Conservation (phyloP, 2,888 invertebrate genomes). For the Patella depressa region DNA sequence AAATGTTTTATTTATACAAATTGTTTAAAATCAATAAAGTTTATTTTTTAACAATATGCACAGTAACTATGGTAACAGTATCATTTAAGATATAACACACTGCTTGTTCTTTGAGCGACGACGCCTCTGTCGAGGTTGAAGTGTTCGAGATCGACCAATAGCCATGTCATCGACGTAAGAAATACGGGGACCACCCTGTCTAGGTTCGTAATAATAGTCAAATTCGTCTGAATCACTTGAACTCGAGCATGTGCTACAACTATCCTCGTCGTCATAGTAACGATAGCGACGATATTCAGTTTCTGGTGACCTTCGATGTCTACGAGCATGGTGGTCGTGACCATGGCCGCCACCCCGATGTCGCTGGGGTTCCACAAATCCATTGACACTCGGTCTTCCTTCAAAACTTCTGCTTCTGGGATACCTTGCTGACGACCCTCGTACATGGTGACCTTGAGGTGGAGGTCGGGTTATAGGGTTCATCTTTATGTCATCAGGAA, state of each 20-base stretch:
- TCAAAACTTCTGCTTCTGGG: conserved; percentile 64
- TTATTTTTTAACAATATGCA: no score
- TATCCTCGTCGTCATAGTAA: conserved; percentile 74
- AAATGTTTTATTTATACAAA: no score
- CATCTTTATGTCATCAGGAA: conserved; percentile 61
- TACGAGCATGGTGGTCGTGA: conserved; percentile 14
- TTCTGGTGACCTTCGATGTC: conserved; percentile 12
- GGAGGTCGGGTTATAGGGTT: conserved; percentile 66
- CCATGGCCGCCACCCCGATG: background rate
- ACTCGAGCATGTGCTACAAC: conserved; percentile 86
- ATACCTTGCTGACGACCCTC: conserved; percentile 36
- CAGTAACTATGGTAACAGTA: no score
- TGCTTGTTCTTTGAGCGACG: conserved; percentile 52
- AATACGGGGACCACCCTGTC: conserved; percentile 84
- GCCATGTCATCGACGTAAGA: conserved; percentile 90
- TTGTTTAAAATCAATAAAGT: no score
- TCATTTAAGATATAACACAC: conserved; percentile 52
- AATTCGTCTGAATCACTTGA: conserved; percentile 83
- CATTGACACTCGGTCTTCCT: conserved; percentile 47
- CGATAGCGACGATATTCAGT: conserved; percentile 23
- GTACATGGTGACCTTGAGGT: conserved; percentile 27
- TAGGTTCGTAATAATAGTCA: conserved; percentile 83
- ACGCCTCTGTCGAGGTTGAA: conserved; percentile 2
- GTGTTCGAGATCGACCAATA: conserved; percentile 33
- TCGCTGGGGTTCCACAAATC: conserved; percentile 16